These are phyloP conservation scores for Hydriomena furcata DNA, from an alignment of 2,888 invertebrate genomes.

Conservation along the genomic window DNA sequence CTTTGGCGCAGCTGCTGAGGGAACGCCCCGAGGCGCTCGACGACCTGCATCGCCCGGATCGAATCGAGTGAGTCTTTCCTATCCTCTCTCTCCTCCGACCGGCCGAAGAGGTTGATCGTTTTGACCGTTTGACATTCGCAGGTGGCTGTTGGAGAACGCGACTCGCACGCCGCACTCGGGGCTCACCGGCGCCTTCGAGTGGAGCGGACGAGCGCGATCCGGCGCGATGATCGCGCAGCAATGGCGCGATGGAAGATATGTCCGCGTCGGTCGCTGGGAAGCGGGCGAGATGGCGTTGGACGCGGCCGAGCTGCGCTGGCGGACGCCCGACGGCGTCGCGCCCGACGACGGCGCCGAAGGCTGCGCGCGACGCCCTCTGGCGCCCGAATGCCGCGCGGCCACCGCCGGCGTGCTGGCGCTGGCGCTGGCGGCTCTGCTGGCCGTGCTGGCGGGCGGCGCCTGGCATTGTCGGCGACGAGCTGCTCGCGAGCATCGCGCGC, in stretches of 20 bases:
- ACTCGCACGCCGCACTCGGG: slow-evolving; percentile 46
- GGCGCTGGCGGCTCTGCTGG: slow-evolving; percentile 47
- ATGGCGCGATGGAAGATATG: slow-evolving; percentile 85
- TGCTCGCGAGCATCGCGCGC: slow-evolving; percentile 58
- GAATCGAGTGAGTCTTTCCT: slow-evolving; percentile 40
- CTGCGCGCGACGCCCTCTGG: slow-evolving; percentile 86
- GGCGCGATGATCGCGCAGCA: slow-evolving; percentile 81
- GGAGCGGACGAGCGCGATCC: slow-evolving; percentile 41
- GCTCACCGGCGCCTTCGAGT: slow-evolving; percentile 60
- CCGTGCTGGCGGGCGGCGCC: slow-evolving; percentile 50
- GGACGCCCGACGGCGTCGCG: slow-evolving; percentile 71
- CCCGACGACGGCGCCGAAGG: slow-evolving; percentile 82
- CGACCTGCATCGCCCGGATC: slow-evolving; percentile 54
- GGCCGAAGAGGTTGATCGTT: too few relatives aligned
- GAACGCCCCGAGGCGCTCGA: slow-evolving; percentile 50
- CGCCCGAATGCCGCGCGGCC: slow-evolving; percentile 82
- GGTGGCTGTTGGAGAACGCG: slow-evolving; percentile 49
- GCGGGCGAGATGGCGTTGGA: slow-evolving; percentile 49
- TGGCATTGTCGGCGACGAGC: slow-evolving; percentile 59
- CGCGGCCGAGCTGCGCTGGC: slow-evolving; percentile 85
- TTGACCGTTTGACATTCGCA: too few relatives aligned
- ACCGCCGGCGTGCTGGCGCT: slow-evolving; percentile 83
- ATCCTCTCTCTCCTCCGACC: too few relatives aligned
- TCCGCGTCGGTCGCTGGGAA: slow-evolving; percentile 88
- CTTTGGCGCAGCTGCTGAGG: slow-evolving; percentile 48